Percentiles rank a stretch among this genome's conserved stretches.
Conservation (phyloP, 2,797 vertebrate species). For the Halcyon leucocephala region DNA sequence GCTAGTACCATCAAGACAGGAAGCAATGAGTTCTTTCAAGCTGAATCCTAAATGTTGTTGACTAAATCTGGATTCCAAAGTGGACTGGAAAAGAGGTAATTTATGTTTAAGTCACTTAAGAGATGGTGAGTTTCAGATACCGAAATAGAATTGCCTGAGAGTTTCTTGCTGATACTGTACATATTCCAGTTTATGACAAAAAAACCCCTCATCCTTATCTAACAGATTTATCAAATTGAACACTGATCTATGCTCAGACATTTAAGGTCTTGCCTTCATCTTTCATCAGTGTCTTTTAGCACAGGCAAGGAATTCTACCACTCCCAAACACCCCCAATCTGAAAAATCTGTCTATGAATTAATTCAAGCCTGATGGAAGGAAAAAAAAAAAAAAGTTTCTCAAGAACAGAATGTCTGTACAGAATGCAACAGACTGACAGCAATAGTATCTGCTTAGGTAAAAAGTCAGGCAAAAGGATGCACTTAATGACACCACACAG, state of each 20-base stretch:
- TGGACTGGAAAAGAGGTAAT: neutral
- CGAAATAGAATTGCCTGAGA: neutral
- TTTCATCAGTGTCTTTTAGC: conserved; percentile 26
- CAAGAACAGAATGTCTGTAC: neutral
- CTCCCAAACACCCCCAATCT: neutral
- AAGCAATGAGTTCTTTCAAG: neutral
- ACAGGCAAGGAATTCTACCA: conserved; percentile 22
- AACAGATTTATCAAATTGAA: conserved; percentile 61
- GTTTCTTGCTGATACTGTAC: conserved; percentile 9
- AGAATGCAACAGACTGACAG: neutral
- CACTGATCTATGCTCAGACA: conserved; percentile 33
- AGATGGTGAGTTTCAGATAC: neutral
- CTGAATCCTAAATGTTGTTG: neutral
- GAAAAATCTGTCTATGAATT: conserved; percentile 43
- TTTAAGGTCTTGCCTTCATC: conserved; percentile 48
- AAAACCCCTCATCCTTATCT: conserved; percentile 42
- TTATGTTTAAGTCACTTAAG: neutral
- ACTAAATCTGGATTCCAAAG: neutral
- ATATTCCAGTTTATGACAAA: conserved; percentile 16
- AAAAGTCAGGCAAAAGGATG: neutral
- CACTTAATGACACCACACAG: neutral
- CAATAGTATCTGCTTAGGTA: neutral
- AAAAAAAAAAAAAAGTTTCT: neutral
- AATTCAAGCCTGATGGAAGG: conserved; percentile 33
- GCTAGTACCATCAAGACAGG: neutral